phyloP scores from a whole-genome alignment of 2,888 invertebrate genomes.

The Cremastobaeus sp. region DNA sequence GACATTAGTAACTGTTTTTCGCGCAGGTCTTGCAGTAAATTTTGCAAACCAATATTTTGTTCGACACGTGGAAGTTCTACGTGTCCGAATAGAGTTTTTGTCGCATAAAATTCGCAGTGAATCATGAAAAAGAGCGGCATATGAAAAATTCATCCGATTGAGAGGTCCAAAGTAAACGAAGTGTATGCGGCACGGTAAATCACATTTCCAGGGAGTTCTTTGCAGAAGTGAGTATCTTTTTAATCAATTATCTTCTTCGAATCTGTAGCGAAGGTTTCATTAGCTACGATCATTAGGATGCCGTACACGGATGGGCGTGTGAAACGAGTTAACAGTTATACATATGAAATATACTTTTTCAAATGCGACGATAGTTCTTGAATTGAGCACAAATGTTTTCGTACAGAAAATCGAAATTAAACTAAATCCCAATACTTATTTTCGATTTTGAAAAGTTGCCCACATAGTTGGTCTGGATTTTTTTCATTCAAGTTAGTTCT shows the following conservation, averaged over 20 bases:
- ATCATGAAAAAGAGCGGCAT: slow-evolving; percentile 6
- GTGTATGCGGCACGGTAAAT: slow-evolving; percentile 6
- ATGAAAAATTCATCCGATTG: slow-evolving; percentile 15
- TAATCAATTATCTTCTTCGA: slow-evolving; percentile 7
- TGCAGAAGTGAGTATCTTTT: slow-evolving; percentile 2
- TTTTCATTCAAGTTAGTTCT: no score
- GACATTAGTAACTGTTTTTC: slow-evolving; percentile 11
- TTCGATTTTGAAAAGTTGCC: no score
- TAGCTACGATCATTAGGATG: background rate
- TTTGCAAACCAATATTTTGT: background rate
- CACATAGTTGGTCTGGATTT: no score
- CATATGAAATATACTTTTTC: no score
- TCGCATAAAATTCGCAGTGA: slow-evolving; percentile 18
- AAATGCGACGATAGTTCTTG: no score
- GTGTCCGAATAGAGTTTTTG: slow-evolving; percentile 3
- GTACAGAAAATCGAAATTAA: no score
- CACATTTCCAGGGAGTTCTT: slow-evolving; percentile 5
- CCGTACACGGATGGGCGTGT: no score
- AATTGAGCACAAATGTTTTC: no score
- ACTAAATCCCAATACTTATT: no score
- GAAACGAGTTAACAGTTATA: no score
- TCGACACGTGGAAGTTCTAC: background rate
- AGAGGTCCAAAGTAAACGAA: slow-evolving; percentile 14
- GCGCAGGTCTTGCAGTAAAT: slow-evolving; percentile 14
- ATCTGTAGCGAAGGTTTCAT: slow-evolving; percentile 9